Evolutionary conservation across 2,797 vertebrate species (phyloP).

Genomic region (Enteromius treurensis): DNA sequence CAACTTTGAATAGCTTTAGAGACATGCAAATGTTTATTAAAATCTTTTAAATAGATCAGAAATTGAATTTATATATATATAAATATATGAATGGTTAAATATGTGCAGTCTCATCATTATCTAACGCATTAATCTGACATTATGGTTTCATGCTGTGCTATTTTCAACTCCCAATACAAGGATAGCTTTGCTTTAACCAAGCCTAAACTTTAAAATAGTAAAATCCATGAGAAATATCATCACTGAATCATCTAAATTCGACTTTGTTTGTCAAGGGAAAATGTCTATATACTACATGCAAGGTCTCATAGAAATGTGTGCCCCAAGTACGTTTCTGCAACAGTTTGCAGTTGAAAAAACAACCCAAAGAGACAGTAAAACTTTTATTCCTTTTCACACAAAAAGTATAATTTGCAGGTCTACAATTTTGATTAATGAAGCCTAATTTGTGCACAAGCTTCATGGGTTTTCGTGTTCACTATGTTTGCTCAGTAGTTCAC

Average conservation of each 20-base stretch:
- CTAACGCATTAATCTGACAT: not conserved
- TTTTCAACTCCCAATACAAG: not conserved
- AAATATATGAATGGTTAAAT: not conserved
- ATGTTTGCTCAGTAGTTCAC: not conserved
- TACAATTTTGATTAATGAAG: too few species aligned
- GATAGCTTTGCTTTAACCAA: not conserved
- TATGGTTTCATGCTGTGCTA: not conserved
- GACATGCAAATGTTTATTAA: not conserved
- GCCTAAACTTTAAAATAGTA: not conserved
- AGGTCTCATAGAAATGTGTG: not conserved
- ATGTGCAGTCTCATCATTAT: not conserved
- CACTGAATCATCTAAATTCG: not conserved
- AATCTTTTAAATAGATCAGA: not conserved
- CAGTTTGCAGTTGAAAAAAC: not conserved
- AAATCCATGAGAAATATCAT: not conserved
- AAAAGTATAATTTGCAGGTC: too few species aligned
- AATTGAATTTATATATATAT: not conserved
- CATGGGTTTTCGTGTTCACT: not conserved
- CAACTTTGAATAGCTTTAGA: not conserved
- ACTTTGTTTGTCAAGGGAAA: not conserved
- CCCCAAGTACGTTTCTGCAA: not conserved
- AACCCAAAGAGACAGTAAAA: too few species aligned
- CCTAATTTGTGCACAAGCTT: too few species aligned
- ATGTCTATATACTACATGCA: not conserved
- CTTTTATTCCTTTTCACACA: too few species aligned